These are phyloP conservation scores for Struthio camelus DNA, from an alignment of 2,113 vertebrate species.

Conservation along the genomic window DNA sequence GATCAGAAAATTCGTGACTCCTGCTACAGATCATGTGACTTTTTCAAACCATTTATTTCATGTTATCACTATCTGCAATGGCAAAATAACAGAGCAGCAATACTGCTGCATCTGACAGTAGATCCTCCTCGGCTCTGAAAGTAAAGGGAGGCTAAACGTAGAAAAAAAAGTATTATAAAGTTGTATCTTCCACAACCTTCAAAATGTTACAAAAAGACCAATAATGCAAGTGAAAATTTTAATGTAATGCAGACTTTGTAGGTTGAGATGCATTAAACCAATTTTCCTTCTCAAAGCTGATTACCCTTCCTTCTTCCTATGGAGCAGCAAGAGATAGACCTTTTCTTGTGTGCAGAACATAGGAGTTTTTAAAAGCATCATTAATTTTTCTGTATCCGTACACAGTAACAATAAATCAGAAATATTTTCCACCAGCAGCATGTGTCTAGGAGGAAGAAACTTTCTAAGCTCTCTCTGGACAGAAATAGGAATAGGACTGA, in stretches of 20 bases:
- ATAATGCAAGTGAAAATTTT: background rate
- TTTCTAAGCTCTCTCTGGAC: background rate
- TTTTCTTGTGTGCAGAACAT: background rate
- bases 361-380: background rate
- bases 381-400: background rate
- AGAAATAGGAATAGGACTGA: background rate
- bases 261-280: background rate
- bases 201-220: background rate
- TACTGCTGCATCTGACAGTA: background rate
- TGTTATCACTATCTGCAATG: background rate
- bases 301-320: background rate
- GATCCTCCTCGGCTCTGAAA: background rate
- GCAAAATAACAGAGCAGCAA: background rate
- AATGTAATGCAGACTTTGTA: background rate
- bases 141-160: background rate
- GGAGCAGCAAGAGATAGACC: background rate
- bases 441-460: background rate
- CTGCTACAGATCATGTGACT: background rate
- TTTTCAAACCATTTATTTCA: background rate
- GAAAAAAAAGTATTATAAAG: background rate
- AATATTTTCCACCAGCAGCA: background rate
- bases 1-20: background rate
- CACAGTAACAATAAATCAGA: background rate
- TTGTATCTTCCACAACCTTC: background rate
- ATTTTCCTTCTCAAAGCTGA: background rate